phyloP scores from a whole-genome alignment of 2,113 vertebrate genomes.

The Entomyzon cyanotis region DNA sequence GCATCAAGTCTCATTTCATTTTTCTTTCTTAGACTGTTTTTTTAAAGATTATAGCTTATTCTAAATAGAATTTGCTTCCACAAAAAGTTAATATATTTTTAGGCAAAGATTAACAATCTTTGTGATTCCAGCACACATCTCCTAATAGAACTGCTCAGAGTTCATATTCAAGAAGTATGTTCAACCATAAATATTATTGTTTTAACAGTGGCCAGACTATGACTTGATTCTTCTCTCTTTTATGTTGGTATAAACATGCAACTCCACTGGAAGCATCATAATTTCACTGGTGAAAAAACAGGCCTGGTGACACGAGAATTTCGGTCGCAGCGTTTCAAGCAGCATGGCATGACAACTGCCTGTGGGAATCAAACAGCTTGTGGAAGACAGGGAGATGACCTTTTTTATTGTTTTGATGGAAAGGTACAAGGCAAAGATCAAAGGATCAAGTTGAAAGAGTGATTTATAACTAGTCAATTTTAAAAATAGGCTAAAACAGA shows the following conservation, averaged over 20 bases:
- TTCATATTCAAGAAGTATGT: background rate
- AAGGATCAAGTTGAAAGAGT: conserved; percentile 3
- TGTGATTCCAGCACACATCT: background rate
- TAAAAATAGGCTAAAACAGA: conserved; percentile 39
- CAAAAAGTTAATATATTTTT: background rate
- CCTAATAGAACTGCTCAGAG: background rate
- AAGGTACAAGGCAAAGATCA: background rate
- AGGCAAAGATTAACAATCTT: background rate
- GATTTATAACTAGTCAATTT: conserved; percentile 6
- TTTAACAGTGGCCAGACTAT: background rate
- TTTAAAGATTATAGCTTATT: background rate
- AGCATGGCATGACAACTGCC: background rate
- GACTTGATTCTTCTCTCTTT: background rate
- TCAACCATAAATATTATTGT: background rate
- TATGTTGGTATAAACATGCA: background rate
- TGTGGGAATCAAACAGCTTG: background rate
- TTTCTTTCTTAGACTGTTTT: background rate
- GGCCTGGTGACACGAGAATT: background rate
- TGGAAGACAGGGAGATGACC: background rate
- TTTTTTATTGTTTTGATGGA: conserved; percentile 9
- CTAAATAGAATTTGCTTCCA: background rate
- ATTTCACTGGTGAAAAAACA: background rate
- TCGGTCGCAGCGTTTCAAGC: background rate
- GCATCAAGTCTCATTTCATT: background rate
- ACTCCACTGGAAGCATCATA: background rate